Evolutionary conservation across 2,113 vertebrate species (phyloP).

Genomic region (Fregata magnificens): DNA sequence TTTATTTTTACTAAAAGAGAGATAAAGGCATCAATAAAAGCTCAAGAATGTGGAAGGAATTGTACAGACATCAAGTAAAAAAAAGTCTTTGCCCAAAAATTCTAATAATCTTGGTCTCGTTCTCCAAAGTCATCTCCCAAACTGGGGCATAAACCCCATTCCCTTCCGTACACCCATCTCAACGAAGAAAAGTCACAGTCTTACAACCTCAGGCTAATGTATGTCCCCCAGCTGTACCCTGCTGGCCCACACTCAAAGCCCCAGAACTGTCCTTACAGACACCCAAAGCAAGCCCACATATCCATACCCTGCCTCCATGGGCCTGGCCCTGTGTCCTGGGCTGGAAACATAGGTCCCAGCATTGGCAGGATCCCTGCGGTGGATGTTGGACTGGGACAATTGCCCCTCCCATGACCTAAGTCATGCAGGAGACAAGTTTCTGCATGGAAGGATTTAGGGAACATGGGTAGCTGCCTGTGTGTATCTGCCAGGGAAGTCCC

Average conservation of each 20-base stretch:
- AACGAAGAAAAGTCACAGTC: not conserved
- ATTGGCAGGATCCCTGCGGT: not conserved
- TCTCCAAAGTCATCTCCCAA: not conserved
- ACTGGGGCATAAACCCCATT: not conserved
- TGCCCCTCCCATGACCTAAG: not conserved
- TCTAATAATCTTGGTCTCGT: not conserved
- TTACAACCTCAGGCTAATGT: not conserved
- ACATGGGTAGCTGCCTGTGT: not conserved
- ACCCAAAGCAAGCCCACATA: not conserved
- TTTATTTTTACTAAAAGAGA: not conserved
- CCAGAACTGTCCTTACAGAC: not conserved
- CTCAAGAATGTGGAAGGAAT: not conserved
- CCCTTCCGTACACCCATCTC: not conserved
- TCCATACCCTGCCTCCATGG: fast-evolving
- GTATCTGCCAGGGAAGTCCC: not conserved
- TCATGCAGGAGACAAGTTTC: not conserved
- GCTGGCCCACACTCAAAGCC: not conserved
- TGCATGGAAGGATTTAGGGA: not conserved
- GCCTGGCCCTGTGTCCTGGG: not conserved
- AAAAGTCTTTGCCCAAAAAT: not conserved
- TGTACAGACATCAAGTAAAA: not conserved
- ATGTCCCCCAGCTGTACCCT: not conserved
- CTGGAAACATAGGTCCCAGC: not conserved
- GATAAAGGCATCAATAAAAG: not conserved
- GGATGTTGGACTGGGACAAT: not conserved